Conservation (phyloP, 1,140 invertebrate species). For the Cecropterus lyciades region DNA sequence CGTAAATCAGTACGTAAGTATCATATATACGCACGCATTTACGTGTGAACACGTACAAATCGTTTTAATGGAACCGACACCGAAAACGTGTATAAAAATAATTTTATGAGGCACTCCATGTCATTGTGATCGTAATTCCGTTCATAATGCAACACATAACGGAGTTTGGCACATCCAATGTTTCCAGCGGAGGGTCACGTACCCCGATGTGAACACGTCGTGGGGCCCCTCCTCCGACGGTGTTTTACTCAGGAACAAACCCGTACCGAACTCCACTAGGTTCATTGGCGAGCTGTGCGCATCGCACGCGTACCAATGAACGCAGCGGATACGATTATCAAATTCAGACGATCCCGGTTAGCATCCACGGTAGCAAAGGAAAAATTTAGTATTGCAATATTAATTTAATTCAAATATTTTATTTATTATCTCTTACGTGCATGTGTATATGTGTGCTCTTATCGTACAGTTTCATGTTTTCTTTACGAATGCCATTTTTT, state of each 20-base stretch:
- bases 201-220: conserved; percentile 78
- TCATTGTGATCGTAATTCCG: conserved; percentile 41
- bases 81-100: too few relatives aligned
- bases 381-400: conserved; percentile 73
- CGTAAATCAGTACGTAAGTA: too few relatives aligned
- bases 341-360: conserved; percentile 61
- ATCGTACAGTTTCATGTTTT: neutral
- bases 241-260: conserved; percentile 93
- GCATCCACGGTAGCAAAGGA: conserved; percentile 79
- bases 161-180: conserved; percentile 60
- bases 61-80: too few relatives aligned
- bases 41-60: too few relatives aligned
- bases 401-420: conserved; percentile 45
- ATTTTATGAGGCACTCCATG: too few relatives aligned
- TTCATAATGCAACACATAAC: conserved; percentile 64
- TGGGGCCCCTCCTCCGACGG: conserved; percentile 90
- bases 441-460: conserved; percentile 45
- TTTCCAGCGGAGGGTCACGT: conserved; percentile 63
- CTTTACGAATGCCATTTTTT: neutral
- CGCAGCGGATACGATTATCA: conserved; percentile 46
- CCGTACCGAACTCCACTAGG: conserved; percentile 94
- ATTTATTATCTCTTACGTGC: conserved; percentile 11
- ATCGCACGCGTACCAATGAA: conserved; percentile 47
- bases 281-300: conserved; percentile 92
- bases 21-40: too few relatives aligned